Evolutionary conservation across 2,888 invertebrate species (phyloP).

Genomic region (Acanthoscelides obtectus): DNA sequence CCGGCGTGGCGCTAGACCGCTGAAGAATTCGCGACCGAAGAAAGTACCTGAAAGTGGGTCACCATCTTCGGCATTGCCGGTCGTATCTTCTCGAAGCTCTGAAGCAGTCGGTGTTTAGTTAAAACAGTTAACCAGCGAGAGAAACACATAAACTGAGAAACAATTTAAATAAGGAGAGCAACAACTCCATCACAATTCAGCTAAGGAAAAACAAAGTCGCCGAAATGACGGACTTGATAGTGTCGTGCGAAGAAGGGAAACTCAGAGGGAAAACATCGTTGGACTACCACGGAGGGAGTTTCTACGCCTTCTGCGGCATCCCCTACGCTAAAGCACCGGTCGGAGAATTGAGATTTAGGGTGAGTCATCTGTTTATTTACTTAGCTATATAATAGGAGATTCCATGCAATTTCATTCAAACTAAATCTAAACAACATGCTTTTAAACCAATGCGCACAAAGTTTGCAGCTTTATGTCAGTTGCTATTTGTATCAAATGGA

Average conservation of each 20-base stretch:
- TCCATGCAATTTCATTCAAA: no score
- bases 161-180: background rate
- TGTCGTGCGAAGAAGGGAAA: slow-evolving; percentile 30
- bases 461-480: no score
- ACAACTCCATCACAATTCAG: background rate
- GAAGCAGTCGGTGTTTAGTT: background rate
- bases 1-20: background rate
- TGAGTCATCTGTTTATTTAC: slow-evolving; percentile 16
- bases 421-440: no score
- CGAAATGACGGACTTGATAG: slow-evolving; percentile 23
- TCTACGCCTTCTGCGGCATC: slow-evolving; percentile 39
- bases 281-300: slow-evolving; percentile 33
- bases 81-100: background rate
- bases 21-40: background rate
- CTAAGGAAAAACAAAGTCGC: background rate
- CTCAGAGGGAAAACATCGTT: slow-evolving; percentile 29
- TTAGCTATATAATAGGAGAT: no score
- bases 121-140: no score
- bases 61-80: background rate
- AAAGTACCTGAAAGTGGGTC: background rate
- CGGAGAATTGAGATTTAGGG: slow-evolving; percentile 38
- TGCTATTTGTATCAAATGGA: no score
- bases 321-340: slow-evolving; percentile 41
- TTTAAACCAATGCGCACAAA: no score
- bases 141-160: no score